These are phyloP conservation scores for Cairina moschata DNA, from an alignment of 2,113 vertebrate genomes.

Conservation along the genomic window DNA sequence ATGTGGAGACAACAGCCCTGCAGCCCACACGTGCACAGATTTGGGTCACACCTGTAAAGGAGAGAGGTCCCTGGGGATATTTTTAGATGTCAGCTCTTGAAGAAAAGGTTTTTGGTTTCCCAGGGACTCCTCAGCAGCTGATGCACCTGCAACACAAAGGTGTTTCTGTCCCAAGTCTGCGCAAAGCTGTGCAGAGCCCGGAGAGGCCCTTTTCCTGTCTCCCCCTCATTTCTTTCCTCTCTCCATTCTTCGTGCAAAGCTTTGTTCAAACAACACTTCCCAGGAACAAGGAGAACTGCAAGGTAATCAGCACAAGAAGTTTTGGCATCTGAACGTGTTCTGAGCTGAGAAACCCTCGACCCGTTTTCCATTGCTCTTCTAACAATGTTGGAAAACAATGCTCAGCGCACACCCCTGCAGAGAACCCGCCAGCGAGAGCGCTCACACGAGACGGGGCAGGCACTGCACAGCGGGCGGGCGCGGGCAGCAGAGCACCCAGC, in stretches of 20 bases:
- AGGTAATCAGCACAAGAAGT: background rate
- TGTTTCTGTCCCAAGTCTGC: background rate
- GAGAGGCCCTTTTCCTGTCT: slow-evolving; percentile 21
- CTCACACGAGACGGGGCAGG: background rate
- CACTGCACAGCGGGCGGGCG: background rate
- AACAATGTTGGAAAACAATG: background rate
- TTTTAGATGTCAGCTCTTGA: background rate
- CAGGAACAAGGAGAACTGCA: background rate
- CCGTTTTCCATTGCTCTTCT: background rate
- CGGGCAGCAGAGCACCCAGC: background rate
- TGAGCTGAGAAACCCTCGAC: background rate
- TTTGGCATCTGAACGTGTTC: background rate
- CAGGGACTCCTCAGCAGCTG: background rate
- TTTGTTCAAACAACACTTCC: background rate
- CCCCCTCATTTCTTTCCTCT: slow-evolving; percentile 17
- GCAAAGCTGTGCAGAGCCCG: background rate
- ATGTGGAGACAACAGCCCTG: background rate
- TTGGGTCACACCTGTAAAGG: background rate
- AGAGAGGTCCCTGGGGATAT: background rate
- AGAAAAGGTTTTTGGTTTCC: background rate
- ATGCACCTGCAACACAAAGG: background rate
- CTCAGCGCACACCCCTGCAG: background rate
- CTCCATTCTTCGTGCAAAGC: slow-evolving; percentile 31
- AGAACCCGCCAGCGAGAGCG: accelerated
- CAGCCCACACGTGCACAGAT: background rate